Base-by-base conservation (phyloP, 1,140 invertebrate genomes). In the Drosophila trapezifrons region DNA sequence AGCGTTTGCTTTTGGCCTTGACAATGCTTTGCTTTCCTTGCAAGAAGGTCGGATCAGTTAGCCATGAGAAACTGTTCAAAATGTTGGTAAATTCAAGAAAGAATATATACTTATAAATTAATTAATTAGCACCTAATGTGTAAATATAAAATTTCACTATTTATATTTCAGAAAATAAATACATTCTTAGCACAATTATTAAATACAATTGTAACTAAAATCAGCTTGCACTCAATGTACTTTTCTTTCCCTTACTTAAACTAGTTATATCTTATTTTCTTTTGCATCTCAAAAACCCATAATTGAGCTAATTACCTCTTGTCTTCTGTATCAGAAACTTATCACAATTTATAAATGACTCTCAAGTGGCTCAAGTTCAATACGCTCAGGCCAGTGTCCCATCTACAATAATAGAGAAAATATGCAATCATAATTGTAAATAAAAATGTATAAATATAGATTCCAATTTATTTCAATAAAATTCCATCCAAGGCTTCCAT, bases 1-100 rank as follows among this genome's bases (percentile, higher is more conserved):
- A 13, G 12, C 15, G 32, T 5, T 42, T 32, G 49, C 63, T 35
- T 57, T 57, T 55, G 49, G 63, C 40, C 47, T 32, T 71, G 67
- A 22, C 38, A 58, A 13, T 58, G 20, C 15, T 27, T 25, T 52
- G 4, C 37, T 38, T 38, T 10, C 20, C 15, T 12, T 17, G 5
- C 32, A 22, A 0, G 13, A 55, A 55, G 52, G 52, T 40, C 32
- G 17, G 2, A 29, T 20, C 3, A 10, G 37, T 43, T 27, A 57
- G 17, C 37, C 8, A 32, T 32, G 4, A 27, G 7, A 15, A 15
- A 9, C 9, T 43, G 8, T 20, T 4, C 0, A 18, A 43, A 6
- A 18, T 18, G 40, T 42, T 17, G 40, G 17, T 7, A n/a, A 18
- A 43, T 13, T 10, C 15, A 40, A 40, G 15, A 12, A 13, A 13